A percentile compares a stretch with the other conserved stretches of the same genome.
phyloP scores from a whole-genome alignment of 2,888 invertebrate genomes.

The Zaprionus lineosus region DNA sequence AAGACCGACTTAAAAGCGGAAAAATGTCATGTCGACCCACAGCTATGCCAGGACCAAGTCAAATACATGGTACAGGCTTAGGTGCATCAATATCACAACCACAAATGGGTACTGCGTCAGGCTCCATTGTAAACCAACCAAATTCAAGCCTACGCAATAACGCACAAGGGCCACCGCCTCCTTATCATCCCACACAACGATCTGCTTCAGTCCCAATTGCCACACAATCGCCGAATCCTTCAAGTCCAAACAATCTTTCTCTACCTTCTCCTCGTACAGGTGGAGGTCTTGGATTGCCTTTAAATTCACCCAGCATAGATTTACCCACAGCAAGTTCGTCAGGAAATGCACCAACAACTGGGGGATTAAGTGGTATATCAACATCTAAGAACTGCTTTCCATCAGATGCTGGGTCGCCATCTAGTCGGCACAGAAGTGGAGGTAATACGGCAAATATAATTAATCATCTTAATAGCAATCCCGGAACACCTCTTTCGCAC shows the following conservation, averaged over 20 bases:
- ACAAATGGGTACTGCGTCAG: conserved; percentile 13
- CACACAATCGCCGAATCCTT: conserved; percentile 88
- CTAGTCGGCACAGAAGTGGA: conserved; percentile 49
- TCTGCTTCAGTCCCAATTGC: conserved; percentile 90
- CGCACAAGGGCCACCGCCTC: conserved; percentile 89
- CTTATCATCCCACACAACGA: conserved; percentile 89
- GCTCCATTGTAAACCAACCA: conserved; percentile 33
- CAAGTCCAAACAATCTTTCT: conserved; percentile 89
- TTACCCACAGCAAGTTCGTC: conserved; percentile 82
- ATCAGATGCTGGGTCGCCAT: conserved; percentile 59
- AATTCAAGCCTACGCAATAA: conserved; percentile 40
- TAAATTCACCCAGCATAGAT: conserved; percentile 88
- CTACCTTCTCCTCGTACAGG: conserved; percentile 87
- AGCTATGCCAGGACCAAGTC: conserved; percentile 49
- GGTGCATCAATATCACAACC: conserved; percentile 8
- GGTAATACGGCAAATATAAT: conserved; percentile 65
- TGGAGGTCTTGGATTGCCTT: conserved; percentile 84
- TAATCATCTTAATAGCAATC: conserved; percentile 86
- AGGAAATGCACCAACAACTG: conserved; percentile 14
- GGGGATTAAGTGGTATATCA: conserved; percentile 12
- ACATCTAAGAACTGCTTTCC: conserved; percentile 61
- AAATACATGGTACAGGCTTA: background rate
- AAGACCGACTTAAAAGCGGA: conserved; percentile 85
- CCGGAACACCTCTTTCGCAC: conserved; percentile 88
- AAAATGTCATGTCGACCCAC: conserved; percentile 42